Base-by-base conservation (phyloP, 1,140 invertebrate genomes). In the Leucophenga varia region DNA sequence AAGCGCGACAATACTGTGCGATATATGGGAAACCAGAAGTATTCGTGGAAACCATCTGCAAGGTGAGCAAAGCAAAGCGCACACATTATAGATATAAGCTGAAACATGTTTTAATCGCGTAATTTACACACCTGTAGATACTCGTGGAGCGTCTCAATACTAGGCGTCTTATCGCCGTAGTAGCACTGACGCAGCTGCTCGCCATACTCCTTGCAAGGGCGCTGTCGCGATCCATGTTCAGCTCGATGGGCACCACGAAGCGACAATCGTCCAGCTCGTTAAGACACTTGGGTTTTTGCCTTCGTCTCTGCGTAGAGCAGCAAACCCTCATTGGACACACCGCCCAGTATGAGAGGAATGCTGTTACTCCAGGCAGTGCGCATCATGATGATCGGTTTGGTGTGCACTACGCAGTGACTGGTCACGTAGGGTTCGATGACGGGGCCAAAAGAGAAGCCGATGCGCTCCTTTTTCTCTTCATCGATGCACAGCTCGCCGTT, bases 1-100 rank as follows among this genome's bases (percentile, higher is more conserved):
- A 72, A 46, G 49, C 75, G 72, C 8, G 72, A 61, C 48, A 70
- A 64, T 46, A 78, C 57, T 46, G 73, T 69, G 47, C 70, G 65
- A 50, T 78, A 74, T 25, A 79, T 77, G 25, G 67, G 70, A 51
- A 76, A 68, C 56, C 76, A 65, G 53, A 79, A 79, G 17, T 75
- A 68, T 39, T 69, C 64, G 44, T 78, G 76, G 72, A 73, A 2
- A 72, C 69, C 69, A 72, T 72, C 64, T 72, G 52, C n/a, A n/a
- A n/a, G n/a, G n/a, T n/a, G n/a, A n/a, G 2, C 13, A 41, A 8
- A 14, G n/a, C 28, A 37, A 8, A 13, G 14, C 12, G 12, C 1
- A 18, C 37, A 35, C 17, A 22, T 19, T 19, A 17, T 1, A 18
- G 12, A 31, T 18, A 25, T 13, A 32, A 12, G 31, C 12, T 20